These are phyloP conservation scores for Palloptera scutellata DNA, from an alignment of 2,888 invertebrate genomes.

Conservation along the genomic window DNA sequence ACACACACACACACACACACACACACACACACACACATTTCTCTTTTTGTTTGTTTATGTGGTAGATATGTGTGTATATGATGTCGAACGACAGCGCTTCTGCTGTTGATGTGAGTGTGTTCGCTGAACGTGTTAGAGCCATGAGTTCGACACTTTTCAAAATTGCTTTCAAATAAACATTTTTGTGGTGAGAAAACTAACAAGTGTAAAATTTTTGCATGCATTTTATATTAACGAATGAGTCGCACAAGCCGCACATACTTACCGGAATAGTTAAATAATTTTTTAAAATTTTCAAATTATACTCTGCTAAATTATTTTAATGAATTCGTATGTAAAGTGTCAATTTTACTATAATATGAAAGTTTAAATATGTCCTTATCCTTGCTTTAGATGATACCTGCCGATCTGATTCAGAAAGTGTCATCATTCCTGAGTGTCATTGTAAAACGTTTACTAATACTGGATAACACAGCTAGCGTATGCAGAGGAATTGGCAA, in stretches of 20 bases:
- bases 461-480: too few species aligned
- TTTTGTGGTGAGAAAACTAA: neutral
- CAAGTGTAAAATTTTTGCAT: too few species aligned
- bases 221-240: neutral
- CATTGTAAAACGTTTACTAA: too few species aligned
- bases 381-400: too few species aligned
- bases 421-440: too few species aligned
- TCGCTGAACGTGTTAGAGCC: neutral
- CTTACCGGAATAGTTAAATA: neutral
- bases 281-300: neutral
- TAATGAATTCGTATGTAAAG: too few species aligned
- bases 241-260: neutral
- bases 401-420: too few species aligned
- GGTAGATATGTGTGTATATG: neutral
- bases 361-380: too few species aligned
- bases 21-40: slow-evolving; percentile 15
- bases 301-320: too few species aligned
- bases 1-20: slow-evolving; percentile 4
- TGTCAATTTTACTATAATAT: too few species aligned
- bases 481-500: too few species aligned
- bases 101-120: slow-evolving; percentile 19
- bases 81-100: neutral
- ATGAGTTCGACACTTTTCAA: slow-evolving; percentile 29
- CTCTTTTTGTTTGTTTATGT: slow-evolving; percentile 9
- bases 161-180: slow-evolving; percentile 24